Evolutionary conservation across 1,140 invertebrate species (phyloP).

Genomic region (Myzus persicae): DNA sequence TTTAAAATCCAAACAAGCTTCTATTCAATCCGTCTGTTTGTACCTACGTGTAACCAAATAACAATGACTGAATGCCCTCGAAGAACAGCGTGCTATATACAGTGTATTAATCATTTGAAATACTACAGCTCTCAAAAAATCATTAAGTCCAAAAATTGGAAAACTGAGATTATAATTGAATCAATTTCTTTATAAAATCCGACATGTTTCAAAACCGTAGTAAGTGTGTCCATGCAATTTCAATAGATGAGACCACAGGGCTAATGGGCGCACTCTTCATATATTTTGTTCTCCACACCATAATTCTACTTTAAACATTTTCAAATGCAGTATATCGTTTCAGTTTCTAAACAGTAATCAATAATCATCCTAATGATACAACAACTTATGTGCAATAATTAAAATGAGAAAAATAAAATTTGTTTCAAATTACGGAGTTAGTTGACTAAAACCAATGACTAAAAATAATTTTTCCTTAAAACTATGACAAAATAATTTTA

Average conservation of each 20-base stretch:
- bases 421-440: too few relatives aligned
- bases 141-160: neutral
- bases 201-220: neutral
- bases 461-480: too few relatives aligned
- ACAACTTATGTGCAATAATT: too few relatives aligned
- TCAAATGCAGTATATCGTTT: too few relatives aligned
- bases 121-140: neutral
- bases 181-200: neutral
- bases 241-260: rapidly evolving
- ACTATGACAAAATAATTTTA: too few relatives aligned
- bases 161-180: neutral
- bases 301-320: too few relatives aligned
- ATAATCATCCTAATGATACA: too few relatives aligned
- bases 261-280: too few relatives aligned
- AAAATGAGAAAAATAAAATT: too few relatives aligned
- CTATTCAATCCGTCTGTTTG: neutral
- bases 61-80: neutral
- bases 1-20: neutral
- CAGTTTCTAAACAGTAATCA: too few relatives aligned
- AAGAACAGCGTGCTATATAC: neutral
- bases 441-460: too few relatives aligned
- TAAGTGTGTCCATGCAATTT: neutral
- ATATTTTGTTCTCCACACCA: too few relatives aligned
- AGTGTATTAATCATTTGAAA: neutral
- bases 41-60: neutral